Conservation (phyloP, 2,797 vertebrate species). For the Rhadinocentrus ornatus region DNA sequence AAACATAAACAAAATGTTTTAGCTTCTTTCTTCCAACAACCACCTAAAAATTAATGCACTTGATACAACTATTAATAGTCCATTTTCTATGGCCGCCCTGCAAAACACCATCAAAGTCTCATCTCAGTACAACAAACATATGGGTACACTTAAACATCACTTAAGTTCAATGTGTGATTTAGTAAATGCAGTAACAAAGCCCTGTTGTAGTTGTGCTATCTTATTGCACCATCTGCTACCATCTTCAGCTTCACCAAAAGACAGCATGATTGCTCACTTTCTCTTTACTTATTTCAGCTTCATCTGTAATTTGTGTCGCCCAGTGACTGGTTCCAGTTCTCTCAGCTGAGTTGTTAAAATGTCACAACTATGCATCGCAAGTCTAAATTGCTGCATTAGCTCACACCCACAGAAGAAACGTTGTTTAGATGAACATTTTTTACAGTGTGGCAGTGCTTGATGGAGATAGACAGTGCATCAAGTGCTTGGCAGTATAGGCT, state of each 20-base stretch:
- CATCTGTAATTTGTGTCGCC: constrained; percentile 40
- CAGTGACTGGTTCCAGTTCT: constrained; percentile 31
- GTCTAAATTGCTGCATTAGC: constrained; percentile 53
- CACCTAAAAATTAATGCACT: constrained; percentile 34
- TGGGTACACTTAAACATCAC: constrained; percentile 21
- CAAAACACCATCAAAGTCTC: constrained; percentile 31
- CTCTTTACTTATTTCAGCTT: constrained; percentile 30
- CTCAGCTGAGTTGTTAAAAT: constrained; percentile 46
- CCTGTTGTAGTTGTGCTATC: constrained; percentile 34
- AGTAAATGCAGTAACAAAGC: constrained; percentile 46
- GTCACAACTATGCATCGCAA: constrained; percentile 49
- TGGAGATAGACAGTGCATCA: constrained; percentile 75
- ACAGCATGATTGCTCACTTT: constrained; percentile 30
- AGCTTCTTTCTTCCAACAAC: constrained; percentile 14
- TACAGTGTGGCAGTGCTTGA: constrained; percentile 77
- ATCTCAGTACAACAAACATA: constrained; percentile 33
- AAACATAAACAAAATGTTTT: background rate
- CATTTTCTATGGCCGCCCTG: constrained; percentile 15
- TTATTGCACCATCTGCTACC: constrained; percentile 29
- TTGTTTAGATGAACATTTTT: constrained; percentile 46
- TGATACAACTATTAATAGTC: constrained; percentile 27
- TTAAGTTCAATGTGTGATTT: constrained; percentile 19
- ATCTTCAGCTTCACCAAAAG: constrained; percentile 28
- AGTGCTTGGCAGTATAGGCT: constrained; percentile 80
- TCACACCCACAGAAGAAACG: constrained; percentile 41